Evolutionary conservation across 2,797 vertebrate species (phyloP).

Genomic region (Alcedo atthis): DNA sequence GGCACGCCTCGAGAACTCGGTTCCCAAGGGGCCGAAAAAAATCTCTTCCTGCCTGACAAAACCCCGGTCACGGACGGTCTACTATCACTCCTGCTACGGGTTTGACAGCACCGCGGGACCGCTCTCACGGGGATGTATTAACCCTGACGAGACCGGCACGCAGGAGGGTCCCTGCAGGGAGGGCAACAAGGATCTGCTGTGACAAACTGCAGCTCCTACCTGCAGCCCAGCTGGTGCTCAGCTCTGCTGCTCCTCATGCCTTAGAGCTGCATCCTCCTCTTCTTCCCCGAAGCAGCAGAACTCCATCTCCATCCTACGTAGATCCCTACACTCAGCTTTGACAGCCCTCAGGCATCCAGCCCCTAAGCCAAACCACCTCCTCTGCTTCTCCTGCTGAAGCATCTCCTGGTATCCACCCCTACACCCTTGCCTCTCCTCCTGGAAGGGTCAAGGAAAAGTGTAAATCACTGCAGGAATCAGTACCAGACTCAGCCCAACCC

Average conservation of each 20-base stretch:
- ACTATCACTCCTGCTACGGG: no score
- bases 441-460: accelerated
- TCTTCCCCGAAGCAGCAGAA: neutral
- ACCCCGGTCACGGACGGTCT: no score
- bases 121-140: neutral
- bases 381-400: neutral
- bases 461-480: neutral
- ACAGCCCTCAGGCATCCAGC: accelerated
- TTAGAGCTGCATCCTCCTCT: neutral
- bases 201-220: neutral
- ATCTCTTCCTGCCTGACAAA: no score
- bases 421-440: neutral
- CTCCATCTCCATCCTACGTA: neutral
- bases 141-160: neutral
- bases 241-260: neutral
- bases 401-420: neutral
- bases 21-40: no score
- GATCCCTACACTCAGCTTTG: neutral
- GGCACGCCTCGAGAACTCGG: no score
- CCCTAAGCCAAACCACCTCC: neutral
- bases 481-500: accelerated
- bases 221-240: neutral
- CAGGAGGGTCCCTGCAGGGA: neutral
- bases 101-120: neutral
- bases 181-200: accelerated